Percentiles rank a stretch among this genome's conserved stretches.
Conservation (phyloP, 2,113 vertebrate species). For the Micromys minutus region DNA sequence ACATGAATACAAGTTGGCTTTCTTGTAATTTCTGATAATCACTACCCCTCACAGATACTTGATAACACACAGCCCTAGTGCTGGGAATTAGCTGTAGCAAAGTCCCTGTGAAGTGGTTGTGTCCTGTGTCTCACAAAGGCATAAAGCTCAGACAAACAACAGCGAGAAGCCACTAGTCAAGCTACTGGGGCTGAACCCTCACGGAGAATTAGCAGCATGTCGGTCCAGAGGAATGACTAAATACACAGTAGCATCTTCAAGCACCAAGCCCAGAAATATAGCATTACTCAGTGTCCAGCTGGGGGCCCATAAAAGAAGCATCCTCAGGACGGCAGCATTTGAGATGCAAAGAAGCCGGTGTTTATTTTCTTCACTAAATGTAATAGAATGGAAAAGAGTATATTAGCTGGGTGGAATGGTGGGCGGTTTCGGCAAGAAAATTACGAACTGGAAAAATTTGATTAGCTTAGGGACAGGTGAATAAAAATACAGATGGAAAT, state of each 20-base stretch:
- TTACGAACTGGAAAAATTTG: background rate
- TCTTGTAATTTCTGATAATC: constrained; percentile 74
- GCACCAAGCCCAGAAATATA: background rate
- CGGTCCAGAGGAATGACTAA: background rate
- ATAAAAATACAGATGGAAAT: background rate
- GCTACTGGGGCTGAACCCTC: constrained; percentile 14
- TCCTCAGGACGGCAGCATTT: background rate
- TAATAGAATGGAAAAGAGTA: background rate
- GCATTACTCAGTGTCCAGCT: background rate
- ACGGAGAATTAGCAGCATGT: background rate
- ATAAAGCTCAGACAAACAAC: constrained; percentile 17
- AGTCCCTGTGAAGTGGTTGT: constrained; percentile 56
- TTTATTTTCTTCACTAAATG: constrained; percentile 6
- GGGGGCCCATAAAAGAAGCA: background rate
- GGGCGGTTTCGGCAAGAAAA: constrained; percentile 53
- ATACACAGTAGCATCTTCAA: background rate
- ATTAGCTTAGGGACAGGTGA: constrained; percentile 11
- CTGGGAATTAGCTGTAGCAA: constrained; percentile 40
- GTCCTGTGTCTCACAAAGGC: constrained; percentile 25
- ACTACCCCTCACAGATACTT: constrained; percentile 52
- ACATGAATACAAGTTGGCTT: constrained; percentile 62
- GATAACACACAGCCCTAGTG: background rate
- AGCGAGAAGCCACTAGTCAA: constrained; percentile 40
- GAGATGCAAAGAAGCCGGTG: background rate
- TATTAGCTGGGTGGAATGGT: background rate